These are phyloP conservation scores for Aphis gossypii DNA, from an alignment of 1,140 invertebrate species.

Conservation along the genomic window DNA sequence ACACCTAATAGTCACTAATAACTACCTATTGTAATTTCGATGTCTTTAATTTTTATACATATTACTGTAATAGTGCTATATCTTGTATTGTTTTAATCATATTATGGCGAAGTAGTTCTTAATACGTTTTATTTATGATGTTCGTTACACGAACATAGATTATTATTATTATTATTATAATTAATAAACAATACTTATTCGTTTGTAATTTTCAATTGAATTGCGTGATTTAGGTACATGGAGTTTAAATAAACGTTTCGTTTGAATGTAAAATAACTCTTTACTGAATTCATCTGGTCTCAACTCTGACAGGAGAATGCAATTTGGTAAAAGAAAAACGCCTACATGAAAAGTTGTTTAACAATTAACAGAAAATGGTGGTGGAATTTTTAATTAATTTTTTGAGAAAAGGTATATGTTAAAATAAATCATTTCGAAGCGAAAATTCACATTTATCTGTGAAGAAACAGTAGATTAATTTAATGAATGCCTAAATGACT, in stretches of 20 bases:
- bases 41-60: background rate
- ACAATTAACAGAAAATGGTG: constrained; percentile 2
- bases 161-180: background rate
- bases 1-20: background rate
- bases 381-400: constrained; percentile 26
- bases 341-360: background rate
- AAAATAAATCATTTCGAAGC: constrained; percentile 25
- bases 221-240: background rate
- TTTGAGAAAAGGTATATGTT: background rate
- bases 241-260: background rate
- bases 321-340: background rate
- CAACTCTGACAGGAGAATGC: constrained; percentile 16
- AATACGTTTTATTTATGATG: background rate
- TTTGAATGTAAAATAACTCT: background rate
- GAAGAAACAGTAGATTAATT: background rate
- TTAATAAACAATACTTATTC: background rate
- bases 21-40: background rate
- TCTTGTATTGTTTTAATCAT: background rate
- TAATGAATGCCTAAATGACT: background rate
- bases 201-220: background rate
- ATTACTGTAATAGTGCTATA: background rate
- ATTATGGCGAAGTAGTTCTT: no score
- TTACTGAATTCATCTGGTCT: background rate
- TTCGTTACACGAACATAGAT: background rate
- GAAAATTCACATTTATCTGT: background rate